These are phyloP conservation scores for Caenorhabditis sulstoni DNA, from an alignment of 2,888 invertebrate species.

Conservation along the genomic window DNA sequence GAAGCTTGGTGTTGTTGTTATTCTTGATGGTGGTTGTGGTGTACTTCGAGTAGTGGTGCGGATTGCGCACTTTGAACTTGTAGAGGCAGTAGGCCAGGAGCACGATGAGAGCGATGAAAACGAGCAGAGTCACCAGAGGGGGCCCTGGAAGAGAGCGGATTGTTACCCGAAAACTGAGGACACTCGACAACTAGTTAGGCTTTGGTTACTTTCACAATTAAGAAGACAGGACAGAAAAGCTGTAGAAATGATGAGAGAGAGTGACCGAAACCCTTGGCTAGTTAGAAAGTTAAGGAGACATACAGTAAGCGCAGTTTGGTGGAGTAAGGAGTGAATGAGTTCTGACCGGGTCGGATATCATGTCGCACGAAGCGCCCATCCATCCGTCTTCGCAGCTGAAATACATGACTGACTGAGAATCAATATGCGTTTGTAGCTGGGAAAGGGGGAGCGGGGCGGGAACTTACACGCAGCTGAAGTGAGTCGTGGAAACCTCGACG, in stretches of 20 bases:
- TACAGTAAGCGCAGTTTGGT: slow-evolving; percentile 62
- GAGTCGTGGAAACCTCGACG: slow-evolving; percentile 42
- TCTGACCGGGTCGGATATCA: slow-evolving; percentile 57
- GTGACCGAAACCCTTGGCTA: slow-evolving; percentile 23
- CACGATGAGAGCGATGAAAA: slow-evolving; percentile 45
- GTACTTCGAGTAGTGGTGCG: slow-evolving; percentile 57
- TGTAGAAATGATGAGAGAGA: slow-evolving; percentile 13
- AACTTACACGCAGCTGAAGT: slow-evolving; percentile 61
- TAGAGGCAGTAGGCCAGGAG: slow-evolving; percentile 52
- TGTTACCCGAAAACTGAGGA: slow-evolving; percentile 7
- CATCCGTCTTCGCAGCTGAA: slow-evolving; percentile 62
- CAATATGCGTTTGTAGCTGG: slow-evolving; percentile 9
- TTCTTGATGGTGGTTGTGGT: slow-evolving; percentile 37
- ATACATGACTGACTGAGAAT: slow-evolving; percentile 15
- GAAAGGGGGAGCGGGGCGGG: neutral
- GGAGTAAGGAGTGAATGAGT: slow-evolving; percentile 49
- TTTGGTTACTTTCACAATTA: slow-evolving; percentile 39
- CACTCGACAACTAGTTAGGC: slow-evolving; percentile 23
- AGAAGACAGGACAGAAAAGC: slow-evolving; percentile 32
- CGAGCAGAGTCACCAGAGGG: slow-evolving; percentile 57
- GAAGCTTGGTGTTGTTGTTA: slow-evolving; percentile 32
- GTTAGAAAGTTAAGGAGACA: slow-evolving; percentile 56
- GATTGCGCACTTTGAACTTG: slow-evolving; percentile 61
- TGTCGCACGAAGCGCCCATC: slow-evolving; percentile 56
- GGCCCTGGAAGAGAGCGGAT: slow-evolving; percentile 48